phyloP scores from a whole-genome alignment of 2,797 vertebrate species.

The Syngnathus rostellatus region DNA sequence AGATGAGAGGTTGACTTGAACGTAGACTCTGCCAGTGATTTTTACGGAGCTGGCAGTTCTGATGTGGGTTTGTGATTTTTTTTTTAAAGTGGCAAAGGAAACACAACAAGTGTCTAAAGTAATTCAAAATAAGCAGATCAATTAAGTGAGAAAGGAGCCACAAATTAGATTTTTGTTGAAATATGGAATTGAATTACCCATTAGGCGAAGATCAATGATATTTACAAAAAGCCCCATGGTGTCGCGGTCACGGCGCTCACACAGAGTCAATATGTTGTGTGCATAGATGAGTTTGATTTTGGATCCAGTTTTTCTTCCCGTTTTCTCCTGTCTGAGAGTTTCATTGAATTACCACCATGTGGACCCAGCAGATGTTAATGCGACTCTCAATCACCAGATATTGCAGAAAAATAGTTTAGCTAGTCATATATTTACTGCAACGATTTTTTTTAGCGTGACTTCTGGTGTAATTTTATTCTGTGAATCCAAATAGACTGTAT shows the following conservation, averaged over 20 bases:
- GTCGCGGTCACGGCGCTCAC: constrained; percentile 36
- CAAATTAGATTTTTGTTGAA: constrained; percentile 54
- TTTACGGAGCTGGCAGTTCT: too few species aligned
- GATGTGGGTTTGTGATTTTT: background rate
- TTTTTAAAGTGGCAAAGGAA: constrained; percentile 9
- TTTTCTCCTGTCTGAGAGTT: constrained; percentile 51
- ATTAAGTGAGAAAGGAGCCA: background rate
- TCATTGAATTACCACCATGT: constrained; percentile 88
- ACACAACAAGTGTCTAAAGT: constrained; percentile 25
- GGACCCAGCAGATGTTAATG: constrained; percentile 84
- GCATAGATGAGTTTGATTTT: constrained; percentile 67
- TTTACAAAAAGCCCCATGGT: constrained; percentile 15
- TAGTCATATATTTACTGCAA: background rate
- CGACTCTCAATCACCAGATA: constrained; percentile 65
- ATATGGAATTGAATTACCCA: constrained; percentile 56
- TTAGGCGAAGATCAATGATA: constrained; percentile 35
- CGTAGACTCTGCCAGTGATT: too few species aligned
- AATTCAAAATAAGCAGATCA: constrained; percentile 16
- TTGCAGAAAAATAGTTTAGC: background rate
- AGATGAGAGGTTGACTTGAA: background rate
- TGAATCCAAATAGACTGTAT: background rate
- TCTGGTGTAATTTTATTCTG: background rate
- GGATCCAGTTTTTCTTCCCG: constrained; percentile 67
- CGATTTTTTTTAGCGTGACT: background rate
- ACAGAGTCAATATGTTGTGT: constrained; percentile 63